phyloP scores from a whole-genome alignment of 2,797 vertebrate species.

The Carapus acus region DNA sequence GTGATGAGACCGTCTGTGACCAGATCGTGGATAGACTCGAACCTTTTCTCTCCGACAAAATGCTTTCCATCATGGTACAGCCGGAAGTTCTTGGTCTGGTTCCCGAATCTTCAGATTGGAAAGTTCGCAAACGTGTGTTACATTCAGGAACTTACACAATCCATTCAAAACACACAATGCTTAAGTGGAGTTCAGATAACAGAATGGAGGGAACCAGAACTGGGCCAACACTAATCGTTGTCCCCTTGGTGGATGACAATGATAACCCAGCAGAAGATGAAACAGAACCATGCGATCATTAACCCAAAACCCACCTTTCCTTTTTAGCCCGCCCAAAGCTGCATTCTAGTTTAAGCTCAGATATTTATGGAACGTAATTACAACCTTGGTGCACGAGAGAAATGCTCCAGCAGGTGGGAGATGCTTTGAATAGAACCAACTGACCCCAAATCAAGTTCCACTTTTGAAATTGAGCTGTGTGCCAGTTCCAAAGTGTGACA shows the following conservation, averaged over 20 bases:
- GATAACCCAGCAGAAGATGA: slow-evolving; percentile 33
- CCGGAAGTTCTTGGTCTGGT: slow-evolving; percentile 98
- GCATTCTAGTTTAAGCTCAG: slow-evolving; percentile 34
- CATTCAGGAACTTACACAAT: too few relatives aligned
- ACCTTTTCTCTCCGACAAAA: slow-evolving; percentile 98
- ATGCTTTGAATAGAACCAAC: slow-evolving; percentile 60
- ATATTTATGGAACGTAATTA: slow-evolving; percentile 71
- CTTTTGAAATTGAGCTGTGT: slow-evolving; percentile 40
- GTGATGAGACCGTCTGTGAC: slow-evolving; percentile 99
- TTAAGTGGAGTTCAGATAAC: too few relatives aligned
- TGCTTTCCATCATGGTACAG: slow-evolving; percentile 99
- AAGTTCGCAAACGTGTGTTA: too few relatives aligned
- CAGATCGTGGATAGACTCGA: slow-evolving; percentile 96
- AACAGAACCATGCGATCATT: slow-evolving; percentile 46
- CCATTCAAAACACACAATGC: too few relatives aligned
- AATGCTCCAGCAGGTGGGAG: slow-evolving; percentile 46
- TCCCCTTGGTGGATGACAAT: slow-evolving; percentile 31
- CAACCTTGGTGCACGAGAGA: slow-evolving; percentile 27
- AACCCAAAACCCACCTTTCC: slow-evolving; percentile 64
- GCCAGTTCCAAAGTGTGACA: slow-evolving; percentile 54
- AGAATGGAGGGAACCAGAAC: slow-evolving; percentile 33
- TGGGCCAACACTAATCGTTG: slow-evolving; percentile 44
- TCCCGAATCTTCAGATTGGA: slow-evolving; percentile 84
- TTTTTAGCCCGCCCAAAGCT: slow-evolving; percentile 39
- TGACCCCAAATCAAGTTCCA: slow-evolving; percentile 59